phyloP scores from a whole-genome alignment of 2,888 invertebrate genomes.

The Catocala nupta region DNA sequence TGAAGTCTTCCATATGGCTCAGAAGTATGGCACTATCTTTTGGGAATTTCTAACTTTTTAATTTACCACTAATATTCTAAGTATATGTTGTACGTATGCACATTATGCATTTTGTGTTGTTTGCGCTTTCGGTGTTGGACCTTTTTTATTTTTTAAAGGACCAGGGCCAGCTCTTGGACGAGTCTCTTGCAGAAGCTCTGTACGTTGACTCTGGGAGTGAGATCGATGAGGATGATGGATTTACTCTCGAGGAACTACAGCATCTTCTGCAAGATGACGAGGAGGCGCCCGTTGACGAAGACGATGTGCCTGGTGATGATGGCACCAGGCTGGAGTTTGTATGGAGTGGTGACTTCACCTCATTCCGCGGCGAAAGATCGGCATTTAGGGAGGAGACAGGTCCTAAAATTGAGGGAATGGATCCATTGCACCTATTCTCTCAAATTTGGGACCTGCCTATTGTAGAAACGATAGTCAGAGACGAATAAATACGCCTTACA shows the following conservation, averaged over 20 bases:
- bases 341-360: constrained; percentile 2
- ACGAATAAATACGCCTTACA: constrained; percentile 19
- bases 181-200: neutral
- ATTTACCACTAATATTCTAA: no score
- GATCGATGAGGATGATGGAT: neutral
- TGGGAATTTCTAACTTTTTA: no score
- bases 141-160: constrained; percentile 1
- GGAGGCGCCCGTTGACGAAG: neutral
- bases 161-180: neutral
- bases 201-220: neutral
- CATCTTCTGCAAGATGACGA: constrained; percentile 2
- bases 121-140: neutral
- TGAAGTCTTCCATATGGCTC: no score
- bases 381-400: constrained; percentile 6
- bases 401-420: no score
- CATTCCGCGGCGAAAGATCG: constrained; percentile 8
- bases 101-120: no score
- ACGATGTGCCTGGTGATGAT: neutral
- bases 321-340: neutral
- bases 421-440: constrained; percentile 7
- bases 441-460: constrained; percentile 20
- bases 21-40: no score
- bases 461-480: constrained; percentile 15
- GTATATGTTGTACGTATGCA: no score
- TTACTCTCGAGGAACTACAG: constrained; percentile 3